These are phyloP conservation scores for Paramormyrops kingsleyae DNA, from an alignment of 2,113 vertebrate genomes.

Conservation along the genomic window DNA sequence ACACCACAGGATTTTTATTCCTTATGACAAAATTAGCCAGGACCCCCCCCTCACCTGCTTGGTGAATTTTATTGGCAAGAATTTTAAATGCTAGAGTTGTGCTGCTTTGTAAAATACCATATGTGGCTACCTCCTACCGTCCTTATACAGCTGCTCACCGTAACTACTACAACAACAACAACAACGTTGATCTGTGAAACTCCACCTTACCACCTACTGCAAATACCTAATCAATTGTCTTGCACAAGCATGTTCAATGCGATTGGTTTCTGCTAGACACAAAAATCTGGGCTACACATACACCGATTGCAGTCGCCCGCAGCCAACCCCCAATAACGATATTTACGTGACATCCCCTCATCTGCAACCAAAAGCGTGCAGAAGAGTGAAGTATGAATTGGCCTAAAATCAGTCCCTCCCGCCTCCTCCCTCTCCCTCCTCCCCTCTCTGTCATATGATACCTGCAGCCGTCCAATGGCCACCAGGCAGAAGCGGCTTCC, in stretches of 20 bases:
- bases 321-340: neutral
- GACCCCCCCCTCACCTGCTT: neutral
- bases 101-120: neutral
- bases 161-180: neutral
- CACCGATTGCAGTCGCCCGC: neutral
- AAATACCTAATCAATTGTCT: neutral
- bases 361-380: neutral
- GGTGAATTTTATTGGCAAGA: neutral
- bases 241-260: neutral
- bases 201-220: neutral
- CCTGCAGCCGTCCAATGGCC: conserved; percentile 95
- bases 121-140: neutral
- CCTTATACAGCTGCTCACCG: neutral
- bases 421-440: neutral
- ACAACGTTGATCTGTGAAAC: neutral
- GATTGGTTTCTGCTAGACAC: neutral
- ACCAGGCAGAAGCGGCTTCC: conserved; percentile 92
- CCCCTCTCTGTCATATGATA: conserved; percentile 24
- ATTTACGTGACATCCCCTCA: neutral
- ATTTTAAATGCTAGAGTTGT: neutral
- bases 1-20: too few species aligned
- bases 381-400: neutral
- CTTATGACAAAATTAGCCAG: too few species aligned
- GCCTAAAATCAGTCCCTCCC: neutral
- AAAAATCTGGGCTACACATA: neutral